phyloP scores from a whole-genome alignment of 2,888 invertebrate species.

The Leucophora obtusa region DNA sequence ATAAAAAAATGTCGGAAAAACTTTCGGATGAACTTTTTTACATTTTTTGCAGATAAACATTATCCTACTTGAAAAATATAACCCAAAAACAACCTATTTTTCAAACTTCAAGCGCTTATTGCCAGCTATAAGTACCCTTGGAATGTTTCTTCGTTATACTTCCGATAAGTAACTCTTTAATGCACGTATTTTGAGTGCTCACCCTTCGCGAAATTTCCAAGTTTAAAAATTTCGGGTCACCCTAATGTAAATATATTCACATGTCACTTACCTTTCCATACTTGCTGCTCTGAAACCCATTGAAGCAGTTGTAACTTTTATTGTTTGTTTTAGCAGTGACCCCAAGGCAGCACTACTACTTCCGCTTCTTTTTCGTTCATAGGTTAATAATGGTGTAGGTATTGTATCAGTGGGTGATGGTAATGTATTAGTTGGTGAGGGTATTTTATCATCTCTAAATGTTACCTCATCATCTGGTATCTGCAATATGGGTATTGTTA shows the following conservation, averaged over 20 bases:
- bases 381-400: background rate
- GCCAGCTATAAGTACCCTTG: too few relatives aligned
- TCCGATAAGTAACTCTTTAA: too few relatives aligned
- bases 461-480: conserved; percentile 46
- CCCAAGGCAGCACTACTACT: conserved; percentile 65
- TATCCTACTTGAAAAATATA: too few relatives aligned
- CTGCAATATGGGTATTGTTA: conserved; percentile 61
- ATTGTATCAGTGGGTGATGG: conserved; percentile 5
- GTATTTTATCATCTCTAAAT: conserved; percentile 1
- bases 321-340: conserved; percentile 71
- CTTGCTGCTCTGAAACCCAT: conserved; percentile 67
- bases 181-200: too few relatives aligned
- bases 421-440: conserved; percentile 8
- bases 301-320: conserved; percentile 71
- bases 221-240: too few relatives aligned
- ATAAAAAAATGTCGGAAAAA: too few relatives aligned
- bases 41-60: too few relatives aligned
- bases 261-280: conserved; percentile 69
- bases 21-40: too few relatives aligned
- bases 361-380: conserved; percentile 27
- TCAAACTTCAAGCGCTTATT: too few relatives aligned
- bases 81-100: too few relatives aligned
- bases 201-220: too few relatives aligned
- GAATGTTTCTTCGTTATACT: too few relatives aligned
- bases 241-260: background rate